Percentiles rank a stretch among this genome's conserved stretches.
Conservation (phyloP, 2,888 invertebrate genomes). For the Andrena haemorrhoa region DNA sequence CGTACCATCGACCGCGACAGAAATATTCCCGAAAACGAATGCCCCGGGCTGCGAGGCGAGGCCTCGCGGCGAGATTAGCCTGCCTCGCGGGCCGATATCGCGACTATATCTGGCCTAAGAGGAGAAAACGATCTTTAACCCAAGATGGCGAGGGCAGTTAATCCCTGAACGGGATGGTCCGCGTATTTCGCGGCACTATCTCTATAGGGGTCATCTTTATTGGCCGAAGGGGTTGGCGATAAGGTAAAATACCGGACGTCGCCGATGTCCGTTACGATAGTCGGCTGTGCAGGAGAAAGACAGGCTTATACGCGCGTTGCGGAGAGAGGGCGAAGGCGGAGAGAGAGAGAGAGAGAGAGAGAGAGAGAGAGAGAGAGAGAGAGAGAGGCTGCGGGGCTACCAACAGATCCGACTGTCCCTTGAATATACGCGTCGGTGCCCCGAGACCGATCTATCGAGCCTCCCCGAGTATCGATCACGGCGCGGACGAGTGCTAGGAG, state of each 20-base stretch:
- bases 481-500: constrained; percentile 26
- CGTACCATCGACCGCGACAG: constrained; percentile 27
- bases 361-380: constrained; percentile 28
- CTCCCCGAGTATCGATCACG: constrained; percentile 52
- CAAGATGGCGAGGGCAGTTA: constrained; percentile 75
- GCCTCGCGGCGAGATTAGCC: constrained; percentile 60
- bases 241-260: constrained; percentile 78
- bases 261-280: constrained; percentile 75
- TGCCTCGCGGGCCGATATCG: constrained; percentile 61
- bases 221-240: constrained; percentile 78
- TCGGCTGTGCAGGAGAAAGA: constrained; percentile 47
- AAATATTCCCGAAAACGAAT: constrained; percentile 54
- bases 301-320: constrained; percentile 11
- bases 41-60: constrained; percentile 17
- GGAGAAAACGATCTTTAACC: constrained; percentile 74
- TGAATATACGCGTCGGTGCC: constrained; percentile 46
- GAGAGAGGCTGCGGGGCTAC: constrained; percentile 49
- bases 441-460: constrained; percentile 55
- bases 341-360: constrained; percentile 19
- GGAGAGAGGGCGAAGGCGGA: constrained; percentile 25
- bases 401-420: constrained; percentile 53
- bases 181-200: constrained; percentile 78
- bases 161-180: constrained; percentile 75
- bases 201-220: constrained; percentile 79
- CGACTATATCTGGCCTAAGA: constrained; percentile 64